Conservation (phyloP, 1,140 invertebrate genomes). For the Eurosta solidaginis region DNA sequence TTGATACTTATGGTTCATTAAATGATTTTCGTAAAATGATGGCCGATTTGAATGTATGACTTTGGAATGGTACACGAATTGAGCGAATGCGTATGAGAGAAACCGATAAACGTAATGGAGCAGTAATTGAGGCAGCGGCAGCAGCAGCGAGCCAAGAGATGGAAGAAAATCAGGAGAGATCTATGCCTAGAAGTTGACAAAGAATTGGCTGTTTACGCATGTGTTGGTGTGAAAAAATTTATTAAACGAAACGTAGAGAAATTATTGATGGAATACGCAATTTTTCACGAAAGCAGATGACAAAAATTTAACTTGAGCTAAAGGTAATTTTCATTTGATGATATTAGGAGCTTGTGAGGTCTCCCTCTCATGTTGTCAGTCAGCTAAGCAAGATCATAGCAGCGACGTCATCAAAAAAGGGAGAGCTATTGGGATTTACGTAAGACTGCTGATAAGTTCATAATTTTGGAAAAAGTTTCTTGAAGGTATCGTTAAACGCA, state of each 20-base stretch:
- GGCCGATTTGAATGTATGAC: slow-evolving; percentile 74
- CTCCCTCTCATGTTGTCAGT: too few species aligned
- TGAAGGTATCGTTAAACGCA: too few species aligned
- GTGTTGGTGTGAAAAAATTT: background rate
- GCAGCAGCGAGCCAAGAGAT: background rate
- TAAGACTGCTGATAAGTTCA: too few species aligned
- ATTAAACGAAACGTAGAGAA: background rate
- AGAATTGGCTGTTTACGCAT: background rate
- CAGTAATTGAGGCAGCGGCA: background rate
- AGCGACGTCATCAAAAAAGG: too few species aligned
- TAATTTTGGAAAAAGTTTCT: too few species aligned
- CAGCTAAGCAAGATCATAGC: too few species aligned
- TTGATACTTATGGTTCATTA: slow-evolving; percentile 78
- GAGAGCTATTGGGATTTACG: too few species aligned
- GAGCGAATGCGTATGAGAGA: background rate
- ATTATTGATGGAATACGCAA: background rate
- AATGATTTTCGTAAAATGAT: slow-evolving; percentile 84
- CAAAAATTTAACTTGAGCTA: too few species aligned
- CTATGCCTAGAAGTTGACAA: background rate
- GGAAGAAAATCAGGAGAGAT: background rate
- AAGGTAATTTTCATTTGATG: too few species aligned
- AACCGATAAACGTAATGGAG: too few species aligned
- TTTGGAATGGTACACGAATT: background rate
- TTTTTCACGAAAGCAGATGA: background rate
- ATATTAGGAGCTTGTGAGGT: too few species aligned